Percentiles rank a stretch among this genome's conserved stretches.
Evolutionary conservation across 2,888 invertebrate genomes (phyloP).

Genomic region (Smittia aterrima): DNA sequence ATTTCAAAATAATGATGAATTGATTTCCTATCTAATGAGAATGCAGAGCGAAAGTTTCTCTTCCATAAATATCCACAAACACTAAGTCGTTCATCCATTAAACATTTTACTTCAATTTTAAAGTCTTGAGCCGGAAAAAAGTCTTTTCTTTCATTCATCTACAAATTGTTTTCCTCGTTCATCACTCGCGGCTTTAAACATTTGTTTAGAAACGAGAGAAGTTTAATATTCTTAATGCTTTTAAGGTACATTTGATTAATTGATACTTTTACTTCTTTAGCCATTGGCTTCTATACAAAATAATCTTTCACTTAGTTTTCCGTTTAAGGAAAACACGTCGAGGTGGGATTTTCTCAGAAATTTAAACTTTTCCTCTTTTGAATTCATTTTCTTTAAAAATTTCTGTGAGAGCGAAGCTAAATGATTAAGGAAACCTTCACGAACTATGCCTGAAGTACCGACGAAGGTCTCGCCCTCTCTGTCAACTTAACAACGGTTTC

Average conservation of each 20-base stretch:
- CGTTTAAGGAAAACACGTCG: not conserved
- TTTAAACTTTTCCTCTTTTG: not conserved
- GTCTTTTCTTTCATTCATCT: not conserved
- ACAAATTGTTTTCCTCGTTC: not conserved
- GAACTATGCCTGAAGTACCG: too few relatives aligned
- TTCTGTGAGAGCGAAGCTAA: too few relatives aligned
- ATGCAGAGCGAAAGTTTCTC: too few relatives aligned
- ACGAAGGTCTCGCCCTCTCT: too few relatives aligned
- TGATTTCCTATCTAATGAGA: not conserved
- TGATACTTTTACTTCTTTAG: not conserved
- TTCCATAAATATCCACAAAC: too few relatives aligned
- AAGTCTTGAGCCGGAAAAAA: slow-evolving; percentile 3
- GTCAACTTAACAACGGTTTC: too few relatives aligned
- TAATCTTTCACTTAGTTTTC: not conserved
- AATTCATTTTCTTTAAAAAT: too few relatives aligned
- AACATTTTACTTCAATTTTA: not conserved
- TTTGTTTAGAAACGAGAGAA: not conserved
- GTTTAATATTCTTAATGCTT: not conserved
- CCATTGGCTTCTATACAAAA: not conserved
- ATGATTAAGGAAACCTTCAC: too few relatives aligned
- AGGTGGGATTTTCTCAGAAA: not conserved
- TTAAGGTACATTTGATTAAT: slow-evolving; percentile 7
- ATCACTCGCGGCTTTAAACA: not conserved
- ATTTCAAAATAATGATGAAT: not conserved
- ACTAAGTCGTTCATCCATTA: too few relatives aligned